phyloP scores from a whole-genome alignment of 2,888 invertebrate species.

The Melipona bicolor region DNA sequence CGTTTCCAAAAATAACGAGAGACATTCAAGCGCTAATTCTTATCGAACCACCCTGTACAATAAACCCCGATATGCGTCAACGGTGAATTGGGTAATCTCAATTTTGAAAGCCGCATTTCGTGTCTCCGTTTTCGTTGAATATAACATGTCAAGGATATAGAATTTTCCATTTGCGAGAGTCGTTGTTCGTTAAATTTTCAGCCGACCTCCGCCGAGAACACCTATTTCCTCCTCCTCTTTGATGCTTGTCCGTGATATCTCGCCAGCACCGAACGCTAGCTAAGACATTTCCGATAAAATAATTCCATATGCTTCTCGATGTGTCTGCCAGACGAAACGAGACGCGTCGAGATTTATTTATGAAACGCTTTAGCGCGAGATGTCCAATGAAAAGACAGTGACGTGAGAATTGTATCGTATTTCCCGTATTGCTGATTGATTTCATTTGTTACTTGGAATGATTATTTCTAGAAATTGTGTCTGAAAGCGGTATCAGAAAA shows the following conservation, averaged over 20 bases:
- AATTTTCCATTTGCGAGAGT: neutral
- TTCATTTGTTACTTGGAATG: neutral
- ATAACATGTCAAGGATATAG: neutral
- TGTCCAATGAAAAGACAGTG: neutral
- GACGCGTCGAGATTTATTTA: conserved; percentile 5
- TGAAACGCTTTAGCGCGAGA: neutral
- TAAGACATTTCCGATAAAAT: conserved; percentile 34
- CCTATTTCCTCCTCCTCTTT: conserved; percentile 23
- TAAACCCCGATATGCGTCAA: neutral
- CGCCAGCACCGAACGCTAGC: conserved; percentile 7
- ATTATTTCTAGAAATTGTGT: too few relatives aligned
- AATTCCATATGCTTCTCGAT: conserved; percentile 2
- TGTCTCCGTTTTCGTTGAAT: neutral
- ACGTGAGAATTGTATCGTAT: neutral
- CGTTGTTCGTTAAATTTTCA: conserved; percentile 13
- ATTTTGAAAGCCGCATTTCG: neutral
- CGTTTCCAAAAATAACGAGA: too few relatives aligned
- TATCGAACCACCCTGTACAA: too few relatives aligned
- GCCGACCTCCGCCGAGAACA: conserved; percentile 1
- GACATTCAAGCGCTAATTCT: too few relatives aligned
- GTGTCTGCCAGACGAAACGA: neutral
- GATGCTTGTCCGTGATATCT: conserved; percentile 15
- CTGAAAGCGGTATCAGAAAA: too few relatives aligned
- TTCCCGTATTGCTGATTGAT: neutral
- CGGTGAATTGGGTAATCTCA: neutral